Base-by-base conservation (phyloP, 2,113 vertebrate genomes). In the Neogobius melanostomus region DNA sequence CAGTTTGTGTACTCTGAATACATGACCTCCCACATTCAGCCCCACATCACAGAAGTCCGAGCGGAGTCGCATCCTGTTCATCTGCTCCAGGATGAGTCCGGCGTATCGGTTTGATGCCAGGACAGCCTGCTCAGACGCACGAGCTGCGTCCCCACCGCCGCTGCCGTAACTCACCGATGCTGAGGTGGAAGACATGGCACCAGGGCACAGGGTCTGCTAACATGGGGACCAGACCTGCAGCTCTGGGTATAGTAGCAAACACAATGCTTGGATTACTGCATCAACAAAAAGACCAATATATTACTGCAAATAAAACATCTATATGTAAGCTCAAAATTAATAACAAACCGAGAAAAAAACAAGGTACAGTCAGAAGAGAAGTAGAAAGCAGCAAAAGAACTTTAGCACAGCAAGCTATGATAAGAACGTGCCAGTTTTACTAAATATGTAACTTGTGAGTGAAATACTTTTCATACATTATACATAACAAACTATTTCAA, bases 1-100 rank as follows among this genome's bases (percentile, higher is more conserved):
- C 79, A 99, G 86, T 14, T 95, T 93, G 74, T 99, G 97, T 62
- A 95, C 96, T 66, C 85, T 85, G 85, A 98, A 98, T 56, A 90
- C 90, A 50, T 87, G 90, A n/a, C 87, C 85, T 1, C 95, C 97
- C 6, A 98, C 95, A 72, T 93, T 94, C 50, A 99, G 89, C 46
- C 93, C 91, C 57, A 99, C 96, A 11, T 98, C 97, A 65, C 97
- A 98, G 90, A 99, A 96, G 77, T 95, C 93, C 3, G 92, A 83
- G 15, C 90, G 93, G 17, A 90, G 93, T 36, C 96, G 93, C 93
- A 98, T 93, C 80, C 94, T 94, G 89, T 97, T 97, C 81, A 99
- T 97, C 87, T 97, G 96, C 9, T 95, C 92, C 77, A 99, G 89
- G 79, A 99, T 92, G 53, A 95, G 86, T 52, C 93, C 93, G n/a